Base-by-base conservation (phyloP, 2,113 vertebrate species). In the Pseudorectes ferrugineus region DNA sequence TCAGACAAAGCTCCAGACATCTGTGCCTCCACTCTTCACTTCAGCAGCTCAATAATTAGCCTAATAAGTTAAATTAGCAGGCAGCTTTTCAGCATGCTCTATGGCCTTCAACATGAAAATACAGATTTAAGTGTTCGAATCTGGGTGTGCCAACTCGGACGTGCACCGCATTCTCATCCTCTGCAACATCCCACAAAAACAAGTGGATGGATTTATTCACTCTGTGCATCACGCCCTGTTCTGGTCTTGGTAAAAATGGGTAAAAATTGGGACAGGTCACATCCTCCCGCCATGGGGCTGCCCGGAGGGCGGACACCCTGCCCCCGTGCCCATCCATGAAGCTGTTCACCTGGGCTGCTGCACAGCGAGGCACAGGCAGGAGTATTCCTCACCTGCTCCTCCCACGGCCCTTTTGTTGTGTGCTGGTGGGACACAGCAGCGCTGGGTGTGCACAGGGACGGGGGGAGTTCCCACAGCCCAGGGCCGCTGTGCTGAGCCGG, bases 111-210 rank as follows among this genome's bases (percentile, higher is more conserved):
- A 33, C 42, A 25, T 0, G 13, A 40, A 81, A 72, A 88, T 14
- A 11, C 5, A 24, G 52, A 68, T 40, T 52, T 4, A 22, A 49
- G 63, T 10, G 0, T 24, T 24, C 26, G 59, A 43, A 22, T 28
- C 28, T 65, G 49, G 6, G n/a, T 17, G 45, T 46, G 11, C 28
- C 17, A 49, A 11, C 40, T 11, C 2, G 2, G 75, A 11, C 3
- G 0, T 12, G 40, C 2, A 2, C 4, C 0, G 14, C 72, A 38
- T 19, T 35, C 35, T n/a, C 61, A 20, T 14, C 29, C 17, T 11
- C 59, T n/a, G 4, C 21, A 25, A 5, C 9, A 24, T 3, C 58
- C n/a, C 36, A 18, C 62, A 70, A 1, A 38, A 36, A 17, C 0
- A 5, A 26, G 11, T 2, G 1, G 3, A 2, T 35, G 24, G 36